Percentiles rank a stretch among this genome's conserved stretches.
These are phyloP conservation scores for Hippoglossus hippoglossus DNA, from an alignment of 2,797 vertebrate genomes.

Conservation along the genomic window DNA sequence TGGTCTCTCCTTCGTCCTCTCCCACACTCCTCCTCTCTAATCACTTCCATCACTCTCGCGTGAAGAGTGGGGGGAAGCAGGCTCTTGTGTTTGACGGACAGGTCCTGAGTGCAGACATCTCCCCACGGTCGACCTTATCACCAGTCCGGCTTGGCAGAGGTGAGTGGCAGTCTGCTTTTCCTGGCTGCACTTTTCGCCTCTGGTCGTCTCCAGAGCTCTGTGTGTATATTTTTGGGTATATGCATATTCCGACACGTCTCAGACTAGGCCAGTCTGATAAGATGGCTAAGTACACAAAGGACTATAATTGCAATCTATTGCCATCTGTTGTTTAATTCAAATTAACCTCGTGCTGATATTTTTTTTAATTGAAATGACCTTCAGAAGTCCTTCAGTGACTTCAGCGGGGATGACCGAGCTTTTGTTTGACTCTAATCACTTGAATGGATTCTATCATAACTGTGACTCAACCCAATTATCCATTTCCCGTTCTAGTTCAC, in stretches of 20 bases:
- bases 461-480: constrained; percentile 52
- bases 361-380: constrained; percentile 48
- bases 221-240: constrained; percentile 3
- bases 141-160: constrained; percentile 60
- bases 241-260: constrained; percentile 13
- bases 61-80: constrained; percentile 61
- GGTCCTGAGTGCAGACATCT: constrained; percentile 75
- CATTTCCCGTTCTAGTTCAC: constrained; percentile 36
- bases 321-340: constrained; percentile 45
- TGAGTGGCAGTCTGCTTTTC: constrained; percentile 78
- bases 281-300: constrained; percentile 29
- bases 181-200: constrained; percentile 65
- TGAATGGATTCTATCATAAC: constrained; percentile 19
- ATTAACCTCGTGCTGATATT: constrained; percentile 10
- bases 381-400: constrained; percentile 38
- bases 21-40: constrained; percentile 56
- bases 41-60: constrained; percentile 64
- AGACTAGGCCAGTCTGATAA: constrained; percentile 35
- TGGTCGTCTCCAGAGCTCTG: constrained; percentile 48
- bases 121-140: constrained; percentile 76
- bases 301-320: constrained; percentile 45
- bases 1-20: constrained; percentile 58
- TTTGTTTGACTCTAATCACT: constrained; percentile 28
- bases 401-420: constrained; percentile 25
- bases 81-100: constrained; percentile 79